Percentiles rank a stretch among this genome's conserved stretches.
Conservation (phyloP, 2,888 invertebrate species). For the Crematogaster levior region DNA sequence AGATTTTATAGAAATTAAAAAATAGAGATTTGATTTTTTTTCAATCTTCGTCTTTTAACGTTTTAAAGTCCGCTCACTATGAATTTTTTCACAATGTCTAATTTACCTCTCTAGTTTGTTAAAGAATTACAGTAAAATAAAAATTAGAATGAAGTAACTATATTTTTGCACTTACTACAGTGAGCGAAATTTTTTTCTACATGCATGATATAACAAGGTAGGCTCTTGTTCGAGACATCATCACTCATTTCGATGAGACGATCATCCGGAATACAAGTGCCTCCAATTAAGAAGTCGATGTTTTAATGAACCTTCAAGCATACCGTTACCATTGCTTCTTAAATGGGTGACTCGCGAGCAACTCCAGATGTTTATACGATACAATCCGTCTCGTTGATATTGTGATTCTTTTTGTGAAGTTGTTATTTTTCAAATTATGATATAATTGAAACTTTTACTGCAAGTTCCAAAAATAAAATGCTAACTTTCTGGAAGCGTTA, state of each 20-base stretch:
- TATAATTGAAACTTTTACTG: background rate
- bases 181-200: background rate
- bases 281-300: slow-evolving; percentile 53
- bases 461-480: background rate
- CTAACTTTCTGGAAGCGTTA: background rate
- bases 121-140: background rate
- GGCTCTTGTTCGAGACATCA: slow-evolving; percentile 8
- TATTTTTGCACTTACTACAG: background rate
- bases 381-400: background rate
- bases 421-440: background rate
- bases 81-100: background rate
- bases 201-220: slow-evolving; percentile 2
- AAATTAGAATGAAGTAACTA: background rate
- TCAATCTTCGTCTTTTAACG: background rate
- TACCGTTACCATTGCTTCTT: slow-evolving; percentile 30
- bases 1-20: slow-evolving; percentile 5
- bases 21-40: background rate
- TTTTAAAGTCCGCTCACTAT: background rate
- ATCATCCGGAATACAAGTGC: slow-evolving; percentile 35
- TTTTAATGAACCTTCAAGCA: slow-evolving; percentile 55
- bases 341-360: slow-evolving; percentile 13
- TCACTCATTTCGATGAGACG: slow-evolving; percentile 32
- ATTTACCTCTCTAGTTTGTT: background rate
- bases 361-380: slow-evolving; percentile 19
- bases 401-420: background rate